phyloP scores from a whole-genome alignment of 2,888 invertebrate genomes.

The Copidosoma aretas region DNA sequence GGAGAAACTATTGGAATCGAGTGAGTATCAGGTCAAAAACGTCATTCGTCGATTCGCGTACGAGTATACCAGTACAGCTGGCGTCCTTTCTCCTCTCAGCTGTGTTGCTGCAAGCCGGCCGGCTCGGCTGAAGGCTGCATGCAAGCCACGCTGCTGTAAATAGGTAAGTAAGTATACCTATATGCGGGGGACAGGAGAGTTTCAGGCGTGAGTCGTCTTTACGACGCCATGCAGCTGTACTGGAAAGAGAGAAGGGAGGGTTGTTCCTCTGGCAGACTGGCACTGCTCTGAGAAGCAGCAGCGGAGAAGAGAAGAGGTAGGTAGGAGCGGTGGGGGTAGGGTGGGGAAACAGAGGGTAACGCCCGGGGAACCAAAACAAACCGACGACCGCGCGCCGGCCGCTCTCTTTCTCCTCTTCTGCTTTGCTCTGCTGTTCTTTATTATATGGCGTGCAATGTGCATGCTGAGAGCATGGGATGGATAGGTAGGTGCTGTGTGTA shows the following conservation, averaged over 20 bases:
- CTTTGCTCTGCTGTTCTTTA: not conserved
- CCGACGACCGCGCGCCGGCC: slow-evolving; percentile 49
- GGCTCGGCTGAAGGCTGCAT: no score
- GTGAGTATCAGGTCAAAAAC: no score
- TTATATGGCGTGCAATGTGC: not conserved
- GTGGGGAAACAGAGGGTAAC: slow-evolving; percentile 57
- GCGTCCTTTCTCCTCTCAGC: not conserved
- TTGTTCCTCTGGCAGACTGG: no score
- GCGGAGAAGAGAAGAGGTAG: slow-evolving; percentile 31
- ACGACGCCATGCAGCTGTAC: not conserved
- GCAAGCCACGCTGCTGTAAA: no score
- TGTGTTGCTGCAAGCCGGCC: not conserved
- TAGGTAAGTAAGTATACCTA: no score
- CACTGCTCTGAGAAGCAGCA: slow-evolving; percentile 40
- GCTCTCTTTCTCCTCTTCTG: not conserved
- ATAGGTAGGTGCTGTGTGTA: no score
- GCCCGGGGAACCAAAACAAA: slow-evolving; percentile 64
- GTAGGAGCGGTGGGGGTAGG: slow-evolving; percentile 19
- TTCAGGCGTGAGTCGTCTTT: not conserved
- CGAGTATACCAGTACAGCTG: no score
- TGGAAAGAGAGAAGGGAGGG: slow-evolving; percentile 42
- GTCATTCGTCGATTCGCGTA: no score
- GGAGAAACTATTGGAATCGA: no score
- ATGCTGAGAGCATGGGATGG: no score
- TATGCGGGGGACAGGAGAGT: no score